Percentiles rank a stretch among this genome's conserved stretches.
These are phyloP conservation scores for Ia io DNA, from an alignment of 2,113 vertebrate species.

Conservation along the genomic window DNA sequence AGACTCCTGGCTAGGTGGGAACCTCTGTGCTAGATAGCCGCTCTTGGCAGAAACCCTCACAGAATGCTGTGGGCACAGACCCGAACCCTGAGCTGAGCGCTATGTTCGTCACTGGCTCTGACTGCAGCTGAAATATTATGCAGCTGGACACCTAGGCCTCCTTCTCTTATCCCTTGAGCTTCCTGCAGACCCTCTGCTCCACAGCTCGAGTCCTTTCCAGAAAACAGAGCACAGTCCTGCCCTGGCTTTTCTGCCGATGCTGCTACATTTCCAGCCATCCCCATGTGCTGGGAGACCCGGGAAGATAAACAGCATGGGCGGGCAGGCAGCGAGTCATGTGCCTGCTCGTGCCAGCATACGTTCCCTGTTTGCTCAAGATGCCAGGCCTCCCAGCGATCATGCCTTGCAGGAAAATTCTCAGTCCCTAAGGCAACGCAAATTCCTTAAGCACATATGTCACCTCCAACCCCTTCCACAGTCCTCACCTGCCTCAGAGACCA, in stretches of 20 bases:
- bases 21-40: rapidly evolving
- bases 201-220: background rate
- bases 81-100: background rate
- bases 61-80: background rate
- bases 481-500: slow-evolving; percentile 68
- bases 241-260: background rate
- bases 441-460: slow-evolving; percentile 65
- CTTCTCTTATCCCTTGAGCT: background rate
- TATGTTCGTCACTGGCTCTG: background rate
- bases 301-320: background rate
- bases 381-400: background rate
- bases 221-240: background rate
- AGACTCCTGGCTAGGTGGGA: background rate
- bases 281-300: background rate
- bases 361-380: background rate
- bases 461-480: slow-evolving; percentile 9
- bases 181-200: background rate
- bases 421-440: slow-evolving; percentile 47
- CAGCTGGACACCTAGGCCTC: background rate
- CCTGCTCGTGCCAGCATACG: background rate
- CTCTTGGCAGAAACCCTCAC: background rate
- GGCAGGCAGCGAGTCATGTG: rapidly evolving
- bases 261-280: background rate
- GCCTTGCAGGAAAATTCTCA: background rate
- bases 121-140: background rate